Base-by-base conservation (phyloP, 2,113 vertebrate species). In the Oryzias melastigma region DNA sequence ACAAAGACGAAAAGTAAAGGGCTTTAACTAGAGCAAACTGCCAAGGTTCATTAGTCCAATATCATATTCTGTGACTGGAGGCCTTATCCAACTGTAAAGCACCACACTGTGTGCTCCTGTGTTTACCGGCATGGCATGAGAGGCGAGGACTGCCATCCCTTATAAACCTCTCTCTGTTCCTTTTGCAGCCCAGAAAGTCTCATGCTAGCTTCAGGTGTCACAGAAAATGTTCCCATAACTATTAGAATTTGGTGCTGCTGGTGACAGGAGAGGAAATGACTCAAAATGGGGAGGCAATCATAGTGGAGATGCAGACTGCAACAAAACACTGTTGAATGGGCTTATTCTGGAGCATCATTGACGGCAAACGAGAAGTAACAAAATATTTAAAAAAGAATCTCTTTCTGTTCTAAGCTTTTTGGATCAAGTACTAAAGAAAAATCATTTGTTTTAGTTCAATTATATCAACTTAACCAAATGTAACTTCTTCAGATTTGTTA, bases 111-210 rank as follows among this genome's bases (percentile, higher is more conserved):
- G 65, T 69, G 73, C 77, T 67, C 60, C 76, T 40, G 77, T 83
- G 84, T 87, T 69, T 80, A 79, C 69, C 87, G 85, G 83, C 85
- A 85, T 55, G 74, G 78, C 83, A 85, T 87, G 83, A 78, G 77
- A 88, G 68, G 67, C 68, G 43, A 80, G 74, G 86, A 81, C 83
- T 89, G 89, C 84, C 83, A 89, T 81, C 82, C 72, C 65, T 89
- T 86, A 91, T 90, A 91, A 91, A 89, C 83, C 80, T 86, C 78
- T 77, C 86, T 82, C 81, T 87, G 82, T 84, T 82, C 82, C 62
- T 68, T 60, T 66, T 50, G 64, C 67, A 73, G 80, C 63, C 85
- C 79, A 77, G 71, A 57, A 78, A 79, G 70, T 82, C 75, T 64
- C 72, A 46, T 75, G 87, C 84, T 87, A 84, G 77, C 85, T 80